Conservation (phyloP, 2,113 vertebrate genomes). For the Sakesphorus luctuosus region DNA sequence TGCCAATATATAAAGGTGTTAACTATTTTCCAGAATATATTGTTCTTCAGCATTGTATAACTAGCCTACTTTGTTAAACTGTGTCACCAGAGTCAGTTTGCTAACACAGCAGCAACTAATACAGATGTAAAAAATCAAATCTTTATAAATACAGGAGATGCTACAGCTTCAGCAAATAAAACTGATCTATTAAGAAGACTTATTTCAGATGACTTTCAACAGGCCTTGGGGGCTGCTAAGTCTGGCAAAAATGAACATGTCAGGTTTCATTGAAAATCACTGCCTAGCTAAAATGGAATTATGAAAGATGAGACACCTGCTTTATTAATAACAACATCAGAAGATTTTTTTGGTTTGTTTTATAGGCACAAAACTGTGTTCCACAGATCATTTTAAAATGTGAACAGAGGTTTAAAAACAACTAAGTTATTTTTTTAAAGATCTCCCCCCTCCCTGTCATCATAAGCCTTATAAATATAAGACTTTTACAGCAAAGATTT, state of each 20-base stretch:
- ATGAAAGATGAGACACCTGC: conserved; percentile 63
- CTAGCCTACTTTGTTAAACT: conserved; percentile 23
- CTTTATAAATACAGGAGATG: neutral
- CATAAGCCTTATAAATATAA: conserved; percentile 46
- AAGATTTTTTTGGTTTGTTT: conserved; percentile 40
- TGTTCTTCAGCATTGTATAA: neutral
- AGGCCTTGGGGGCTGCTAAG: conserved; percentile 52
- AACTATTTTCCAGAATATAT: neutral
- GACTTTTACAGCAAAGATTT: conserved; percentile 14
- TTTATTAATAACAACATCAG: conserved; percentile 65
- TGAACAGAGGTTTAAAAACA: conserved; percentile 23
- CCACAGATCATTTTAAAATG: conserved; percentile 52
- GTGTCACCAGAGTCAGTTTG: neutral
- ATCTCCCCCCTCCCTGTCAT: neutral
- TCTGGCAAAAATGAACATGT: conserved; percentile 68
- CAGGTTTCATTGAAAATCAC: conserved; percentile 70
- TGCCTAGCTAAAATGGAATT: conserved; percentile 64
- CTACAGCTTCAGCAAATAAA: conserved; percentile 22
- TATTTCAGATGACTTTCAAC: conserved; percentile 52
- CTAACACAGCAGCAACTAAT: neutral
- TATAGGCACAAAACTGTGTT: neutral
- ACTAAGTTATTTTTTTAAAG: neutral
- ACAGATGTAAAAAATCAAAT: neutral
- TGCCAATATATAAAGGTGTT: neutral
- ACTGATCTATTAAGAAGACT: neutral